phyloP scores from a whole-genome alignment of 2,113 vertebrate genomes.

The Dicrurus megarhynchus region DNA sequence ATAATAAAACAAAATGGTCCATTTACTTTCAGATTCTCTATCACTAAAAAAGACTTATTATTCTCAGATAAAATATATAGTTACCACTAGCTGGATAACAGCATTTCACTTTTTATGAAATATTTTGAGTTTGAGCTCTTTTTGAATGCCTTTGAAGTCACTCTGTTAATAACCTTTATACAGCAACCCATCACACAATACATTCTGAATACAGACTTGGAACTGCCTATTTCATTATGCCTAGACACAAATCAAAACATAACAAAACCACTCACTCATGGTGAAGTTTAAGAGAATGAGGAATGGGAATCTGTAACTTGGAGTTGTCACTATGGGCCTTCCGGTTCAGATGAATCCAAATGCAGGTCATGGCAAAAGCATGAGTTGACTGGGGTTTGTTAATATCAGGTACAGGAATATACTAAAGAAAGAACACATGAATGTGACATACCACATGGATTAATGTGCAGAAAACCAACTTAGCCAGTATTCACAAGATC shows the following conservation, averaged over 20 bases:
- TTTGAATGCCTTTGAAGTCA: background rate
- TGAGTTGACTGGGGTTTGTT: conserved; percentile 99
- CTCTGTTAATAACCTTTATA: background rate
- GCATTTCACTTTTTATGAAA: background rate
- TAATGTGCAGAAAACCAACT: background rate
- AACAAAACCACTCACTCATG: conserved; percentile 84
- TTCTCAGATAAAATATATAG: background rate
- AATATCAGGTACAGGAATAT: conserved; percentile 97
- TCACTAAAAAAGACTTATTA: background rate
- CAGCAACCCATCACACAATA: background rate
- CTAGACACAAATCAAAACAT: background rate
- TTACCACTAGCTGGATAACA: background rate
- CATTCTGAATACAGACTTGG: background rate
- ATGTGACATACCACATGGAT: background rate
- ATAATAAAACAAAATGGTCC: background rate
- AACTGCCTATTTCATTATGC: background rate
- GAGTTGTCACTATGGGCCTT: conserved; percentile 97
- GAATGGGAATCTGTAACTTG: conserved; percentile 95
- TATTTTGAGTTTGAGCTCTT: background rate
- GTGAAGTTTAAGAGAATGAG: conserved; percentile 95
- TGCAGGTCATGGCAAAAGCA: conserved; percentile 98
- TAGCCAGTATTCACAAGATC: background rate
- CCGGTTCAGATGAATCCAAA: conserved; percentile 98
- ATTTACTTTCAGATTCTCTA: background rate
- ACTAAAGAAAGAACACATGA: conserved; percentile 72